phyloP scores from a whole-genome alignment of 2,113 vertebrate genomes.

The Menura novaehollandiae region DNA sequence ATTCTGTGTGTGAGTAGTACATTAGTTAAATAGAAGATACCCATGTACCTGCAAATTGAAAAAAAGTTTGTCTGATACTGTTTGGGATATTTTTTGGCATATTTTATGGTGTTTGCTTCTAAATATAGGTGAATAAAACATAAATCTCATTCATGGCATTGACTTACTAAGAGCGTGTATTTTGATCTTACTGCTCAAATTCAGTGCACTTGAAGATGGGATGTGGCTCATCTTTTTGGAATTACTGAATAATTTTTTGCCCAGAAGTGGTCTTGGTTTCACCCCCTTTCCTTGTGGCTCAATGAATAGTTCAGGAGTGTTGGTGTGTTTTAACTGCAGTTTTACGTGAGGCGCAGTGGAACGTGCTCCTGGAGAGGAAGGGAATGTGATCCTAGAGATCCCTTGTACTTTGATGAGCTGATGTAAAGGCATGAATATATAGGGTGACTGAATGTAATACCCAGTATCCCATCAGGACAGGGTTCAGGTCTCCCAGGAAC shows the following conservation, averaged over 20 bases:
- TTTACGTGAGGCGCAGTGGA: background rate
- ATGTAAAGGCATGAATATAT: background rate
- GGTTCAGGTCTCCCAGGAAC: background rate
- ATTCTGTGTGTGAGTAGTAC: background rate
- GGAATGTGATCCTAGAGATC: background rate
- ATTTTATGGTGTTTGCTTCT: background rate
- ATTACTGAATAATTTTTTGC: background rate
- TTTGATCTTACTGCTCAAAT: background rate
- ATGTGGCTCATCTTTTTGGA: accelerated
- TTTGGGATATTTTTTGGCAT: background rate
- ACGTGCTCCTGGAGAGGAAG: background rate
- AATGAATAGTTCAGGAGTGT: background rate
- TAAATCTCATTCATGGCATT: background rate
- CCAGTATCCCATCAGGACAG: no score
- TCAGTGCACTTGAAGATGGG: background rate
- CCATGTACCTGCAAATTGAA: background rate
- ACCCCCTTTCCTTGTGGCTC: background rate
- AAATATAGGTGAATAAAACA: background rate
- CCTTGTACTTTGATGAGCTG: background rate
- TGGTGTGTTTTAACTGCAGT: background rate
- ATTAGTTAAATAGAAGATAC: background rate
- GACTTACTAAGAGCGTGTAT: background rate
- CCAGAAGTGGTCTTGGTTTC: background rate
- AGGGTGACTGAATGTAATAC: background rate
- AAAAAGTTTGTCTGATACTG: background rate